These are phyloP conservation scores for Sciurus niger DNA, from an alignment of 2,113 vertebrate genomes.

Conservation along the genomic window DNA sequence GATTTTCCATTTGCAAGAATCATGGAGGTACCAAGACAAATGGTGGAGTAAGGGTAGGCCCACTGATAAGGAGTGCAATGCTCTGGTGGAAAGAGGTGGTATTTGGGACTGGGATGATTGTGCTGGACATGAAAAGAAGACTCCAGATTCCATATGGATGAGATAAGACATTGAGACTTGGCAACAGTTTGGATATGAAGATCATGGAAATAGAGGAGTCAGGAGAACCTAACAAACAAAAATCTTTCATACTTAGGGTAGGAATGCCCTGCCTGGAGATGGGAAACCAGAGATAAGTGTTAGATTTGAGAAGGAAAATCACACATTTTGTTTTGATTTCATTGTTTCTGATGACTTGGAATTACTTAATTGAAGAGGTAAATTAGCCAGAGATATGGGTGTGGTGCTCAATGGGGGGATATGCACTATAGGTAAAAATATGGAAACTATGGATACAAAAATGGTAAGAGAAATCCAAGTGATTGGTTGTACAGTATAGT, in stretches of 20 bases:
- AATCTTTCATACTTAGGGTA: not conserved
- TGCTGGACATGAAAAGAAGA: not conserved
- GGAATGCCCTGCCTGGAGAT: not conserved
- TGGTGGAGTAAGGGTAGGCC: rapidly evolving
- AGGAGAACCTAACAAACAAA: not conserved
- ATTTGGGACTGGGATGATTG: rapidly evolving
- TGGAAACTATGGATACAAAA: not conserved
- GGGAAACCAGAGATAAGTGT: not conserved
- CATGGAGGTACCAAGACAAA: not conserved
- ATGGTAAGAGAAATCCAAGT: not conserved
- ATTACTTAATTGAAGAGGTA: not conserved
- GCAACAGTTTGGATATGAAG: not conserved
- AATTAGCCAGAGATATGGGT: not conserved
- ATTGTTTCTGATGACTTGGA: not conserved
- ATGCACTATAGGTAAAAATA: not conserved
- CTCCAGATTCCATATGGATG: not conserved
- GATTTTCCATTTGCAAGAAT: not conserved
- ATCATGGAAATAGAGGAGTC: not conserved
- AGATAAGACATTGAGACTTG: not conserved
- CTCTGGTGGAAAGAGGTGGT: not conserved
- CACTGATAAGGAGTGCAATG: rapidly evolving
- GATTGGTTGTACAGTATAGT: rapidly evolving
- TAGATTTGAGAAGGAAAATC: not conserved
- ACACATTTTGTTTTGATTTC: not conserved
- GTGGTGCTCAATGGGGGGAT: not conserved